A percentile compares a stretch with the other conserved stretches of the same genome.
phyloP scores from a whole-genome alignment of 2,888 invertebrate genomes.

The Geophilus truncorum region DNA sequence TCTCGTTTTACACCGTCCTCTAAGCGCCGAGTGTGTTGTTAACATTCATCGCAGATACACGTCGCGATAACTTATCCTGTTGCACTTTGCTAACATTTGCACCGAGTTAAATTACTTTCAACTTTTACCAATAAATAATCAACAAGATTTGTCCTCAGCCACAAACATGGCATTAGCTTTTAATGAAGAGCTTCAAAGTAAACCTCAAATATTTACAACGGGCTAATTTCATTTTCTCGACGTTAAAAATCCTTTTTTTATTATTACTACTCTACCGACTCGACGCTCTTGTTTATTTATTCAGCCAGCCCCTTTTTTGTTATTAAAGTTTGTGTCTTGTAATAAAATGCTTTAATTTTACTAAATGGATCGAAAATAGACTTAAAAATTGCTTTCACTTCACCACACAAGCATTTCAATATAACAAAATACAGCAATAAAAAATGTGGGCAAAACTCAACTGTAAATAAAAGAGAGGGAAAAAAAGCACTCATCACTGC shows the following conservation, averaged over 20 bases:
- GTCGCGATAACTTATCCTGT: not conserved
- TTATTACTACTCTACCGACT: not conserved
- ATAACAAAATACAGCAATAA: not conserved
- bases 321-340: not conserved
- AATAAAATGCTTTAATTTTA: not conserved
- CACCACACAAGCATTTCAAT: not conserved
- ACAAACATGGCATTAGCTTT: not conserved
- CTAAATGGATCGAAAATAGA: not conserved
- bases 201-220: not conserved
- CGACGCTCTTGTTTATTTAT: too few species aligned
- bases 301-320: too few species aligned
- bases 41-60: too few species aligned
- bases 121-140: not conserved
- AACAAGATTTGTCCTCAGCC: not conserved
- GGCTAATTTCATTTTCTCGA: not conserved
- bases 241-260: too few species aligned
- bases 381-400: not conserved
- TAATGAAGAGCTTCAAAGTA: not conserved
- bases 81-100: not conserved
- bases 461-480: not conserved
- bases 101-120: not conserved
- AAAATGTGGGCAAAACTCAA: not conserved
- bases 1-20: not conserved
- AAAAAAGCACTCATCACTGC: not conserved
- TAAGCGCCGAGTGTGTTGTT: too few species aligned